Base-by-base conservation (phyloP, 2,113 vertebrate species). In the Pachypanchax playfairii region DNA sequence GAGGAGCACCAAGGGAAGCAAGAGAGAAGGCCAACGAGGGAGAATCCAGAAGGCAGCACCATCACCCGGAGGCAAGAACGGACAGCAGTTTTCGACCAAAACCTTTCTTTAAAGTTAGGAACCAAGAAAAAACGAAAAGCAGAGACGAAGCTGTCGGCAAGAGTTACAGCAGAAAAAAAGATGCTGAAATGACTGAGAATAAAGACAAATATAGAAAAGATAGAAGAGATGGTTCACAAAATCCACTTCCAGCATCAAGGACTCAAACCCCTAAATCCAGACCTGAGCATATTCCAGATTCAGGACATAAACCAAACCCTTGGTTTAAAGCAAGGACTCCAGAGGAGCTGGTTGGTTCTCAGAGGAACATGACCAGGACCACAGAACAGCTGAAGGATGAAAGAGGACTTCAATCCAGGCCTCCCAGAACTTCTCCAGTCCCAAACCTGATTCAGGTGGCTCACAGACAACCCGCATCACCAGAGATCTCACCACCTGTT, bases 281-380 rank as follows among this genome's bases (percentile, higher is more conserved):
- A 29, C 25, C 25, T 3, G 25, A 29, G 25, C 39, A 9, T 5
- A 18, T 44, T 15, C 52, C 8, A 11, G 22, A 1, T 26, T 6
- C 12, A 4, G 29, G 13, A 1, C 66, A 42, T 3, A 68, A 55
- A 63, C 51, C 56, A 6, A 74, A 69, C 61, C 11, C 25, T 29
- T 77, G 73, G 65, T 39, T 66, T 36, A 73, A 73, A 43, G 54
- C 75, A 0, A 47, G 22, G 36, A 25, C 9, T 0, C 20, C 41
- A n/a, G 59, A 56, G 49, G 31, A 51, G 49, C 70, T 20, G 31
- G 18, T 24, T 1, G 26, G 28, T 3, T 2, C 0, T 14, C 46
- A 42, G 17, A 28, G 57, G 61, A 42, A 5, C 1, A 4, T 6
- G 10, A 22, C 17, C 1, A 9, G 39, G 13, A 15, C 59, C 17